Evolutionary conservation across 92 coral and sea anemone species (phyloP), one percentile per base, ranked within the genome.

Genomic region (Plumapathes pennacea): DNA sequence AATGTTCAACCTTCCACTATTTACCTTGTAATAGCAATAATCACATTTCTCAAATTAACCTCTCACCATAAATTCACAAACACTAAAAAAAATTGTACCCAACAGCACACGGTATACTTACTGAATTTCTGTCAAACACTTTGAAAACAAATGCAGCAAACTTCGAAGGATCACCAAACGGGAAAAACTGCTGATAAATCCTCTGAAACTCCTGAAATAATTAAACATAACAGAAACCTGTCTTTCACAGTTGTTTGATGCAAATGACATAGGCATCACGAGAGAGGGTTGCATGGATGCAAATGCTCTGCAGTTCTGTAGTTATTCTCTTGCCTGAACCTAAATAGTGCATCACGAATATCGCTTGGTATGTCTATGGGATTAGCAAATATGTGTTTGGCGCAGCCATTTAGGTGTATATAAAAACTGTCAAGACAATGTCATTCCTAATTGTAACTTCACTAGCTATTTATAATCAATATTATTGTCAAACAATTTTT

Each of bases 61-160:
- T n/a, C n/a, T n/a, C n/a, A 4, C 22, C 5, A 31, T 5, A 13
- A 11, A 31, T 12, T 31, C 31, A 2, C 13, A n/a, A 6, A 11
- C 12, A 55, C 22, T 31, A 10, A 37, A 12, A 13, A 27, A 10
- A 55, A 32, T 7, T 17, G 25, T 12, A 18, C 2, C 10, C 13
- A 41, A 30, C 17, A 50, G 10, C 46, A n/a, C n/a, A n/a, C n/a
- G 3, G 14, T 10, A 22, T 59, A 87, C 94, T 88, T 61, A 92
- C 98, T 28, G 92, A 57, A 65, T 92, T 85, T 39, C 66, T 78
- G 71, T 92, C 98, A 84, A 92, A 92, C 31, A 92, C 96, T 68
- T 84, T 92, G 49, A 92, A 92, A 41, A 92, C 98, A 80, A 92
- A 92, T 13, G 90, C 81, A 24, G 98, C 96, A 77, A 92, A 88